Evolutionary conservation across 2,797 vertebrate genomes (phyloP).

Genomic region (Rhyacichthys aspro): DNA sequence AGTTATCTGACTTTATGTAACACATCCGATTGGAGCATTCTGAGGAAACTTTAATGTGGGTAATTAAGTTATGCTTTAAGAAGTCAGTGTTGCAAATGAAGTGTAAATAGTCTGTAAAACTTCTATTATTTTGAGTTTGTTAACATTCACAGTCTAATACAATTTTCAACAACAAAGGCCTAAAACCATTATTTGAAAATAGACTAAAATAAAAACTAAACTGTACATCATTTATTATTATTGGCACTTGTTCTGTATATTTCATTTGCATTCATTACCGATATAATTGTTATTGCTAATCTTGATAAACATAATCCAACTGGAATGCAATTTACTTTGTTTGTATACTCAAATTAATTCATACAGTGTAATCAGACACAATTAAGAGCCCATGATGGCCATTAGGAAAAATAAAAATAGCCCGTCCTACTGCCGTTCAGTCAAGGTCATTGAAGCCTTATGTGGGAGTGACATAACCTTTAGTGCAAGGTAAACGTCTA

Average conservation of each 20-base stretch:
- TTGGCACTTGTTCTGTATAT: background rate
- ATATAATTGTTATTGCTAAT: background rate
- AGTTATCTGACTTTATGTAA: background rate
- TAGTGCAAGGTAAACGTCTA: constrained; percentile 52
- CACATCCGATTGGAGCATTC: background rate
- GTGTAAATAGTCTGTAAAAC: too few species aligned
- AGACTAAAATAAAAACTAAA: too few species aligned
- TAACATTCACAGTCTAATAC: too few species aligned
- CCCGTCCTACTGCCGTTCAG: constrained; percentile 17
- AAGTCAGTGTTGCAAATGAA: too few species aligned
- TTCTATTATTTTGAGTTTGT: too few species aligned
- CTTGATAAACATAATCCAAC: background rate
- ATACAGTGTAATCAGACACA: constrained; percentile 9
- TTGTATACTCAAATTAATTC: background rate
- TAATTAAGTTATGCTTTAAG: too few species aligned
- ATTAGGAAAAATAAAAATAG: constrained; percentile 1
- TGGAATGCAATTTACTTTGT: background rate
- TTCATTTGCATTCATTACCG: background rate
- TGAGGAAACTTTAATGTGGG: too few species aligned
- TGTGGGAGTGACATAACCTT: constrained; percentile 33
- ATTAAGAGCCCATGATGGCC: background rate
- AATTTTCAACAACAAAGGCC: too few species aligned
- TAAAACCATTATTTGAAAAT: too few species aligned
- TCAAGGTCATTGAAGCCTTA: constrained; percentile 39
- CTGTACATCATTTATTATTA: too few species aligned